Conservation (phyloP, 2,113 vertebrate genomes). For the Cottus gobio region DNA sequence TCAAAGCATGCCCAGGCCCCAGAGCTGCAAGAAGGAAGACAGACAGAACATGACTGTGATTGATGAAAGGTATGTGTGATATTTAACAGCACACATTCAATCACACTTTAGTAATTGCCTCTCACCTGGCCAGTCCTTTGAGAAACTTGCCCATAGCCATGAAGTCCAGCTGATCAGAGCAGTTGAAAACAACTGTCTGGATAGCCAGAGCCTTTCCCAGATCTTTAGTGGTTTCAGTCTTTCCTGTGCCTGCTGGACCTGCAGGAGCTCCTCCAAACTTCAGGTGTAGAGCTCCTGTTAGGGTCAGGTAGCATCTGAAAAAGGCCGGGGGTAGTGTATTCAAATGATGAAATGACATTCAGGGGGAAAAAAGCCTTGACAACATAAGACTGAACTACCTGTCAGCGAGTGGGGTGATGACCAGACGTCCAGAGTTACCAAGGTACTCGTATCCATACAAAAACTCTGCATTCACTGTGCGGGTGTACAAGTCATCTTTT, state of each 20-base stretch:
- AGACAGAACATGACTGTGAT: not conserved
- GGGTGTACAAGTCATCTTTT: constrained; percentile 86
- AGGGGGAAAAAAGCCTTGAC: not conserved
- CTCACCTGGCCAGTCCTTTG: constrained; percentile 93
- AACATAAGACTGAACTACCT: constrained; percentile 77
- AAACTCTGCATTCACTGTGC: constrained; percentile 93
- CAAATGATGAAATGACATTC: not conserved
- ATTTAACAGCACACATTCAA: not conserved
- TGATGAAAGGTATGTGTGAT: not conserved
- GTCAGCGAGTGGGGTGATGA: constrained; percentile 95
- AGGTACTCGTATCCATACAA: constrained; percentile 95
- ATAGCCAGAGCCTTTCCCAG: constrained; percentile 93
- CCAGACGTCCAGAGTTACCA: constrained; percentile 91
- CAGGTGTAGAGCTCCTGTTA: constrained; percentile 92
- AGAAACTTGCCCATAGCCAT: constrained; percentile 95
- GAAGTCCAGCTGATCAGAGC: constrained; percentile 94
- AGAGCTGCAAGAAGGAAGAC: constrained; percentile 77
- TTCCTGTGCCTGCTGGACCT: constrained; percentile 94
- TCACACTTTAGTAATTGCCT: not conserved
- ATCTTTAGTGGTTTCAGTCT: constrained; percentile 96
- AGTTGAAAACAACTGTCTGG: constrained; percentile 95
- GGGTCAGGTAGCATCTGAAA: constrained; percentile 91
- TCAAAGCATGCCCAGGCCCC: constrained; percentile 96
- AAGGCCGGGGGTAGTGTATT: constrained; percentile 17
- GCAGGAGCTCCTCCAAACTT: constrained; percentile 94